Evolutionary conservation across 2,113 vertebrate species (phyloP), one percentile per base, ranked within the genome.

Genomic region (Columba janthina): DNA sequence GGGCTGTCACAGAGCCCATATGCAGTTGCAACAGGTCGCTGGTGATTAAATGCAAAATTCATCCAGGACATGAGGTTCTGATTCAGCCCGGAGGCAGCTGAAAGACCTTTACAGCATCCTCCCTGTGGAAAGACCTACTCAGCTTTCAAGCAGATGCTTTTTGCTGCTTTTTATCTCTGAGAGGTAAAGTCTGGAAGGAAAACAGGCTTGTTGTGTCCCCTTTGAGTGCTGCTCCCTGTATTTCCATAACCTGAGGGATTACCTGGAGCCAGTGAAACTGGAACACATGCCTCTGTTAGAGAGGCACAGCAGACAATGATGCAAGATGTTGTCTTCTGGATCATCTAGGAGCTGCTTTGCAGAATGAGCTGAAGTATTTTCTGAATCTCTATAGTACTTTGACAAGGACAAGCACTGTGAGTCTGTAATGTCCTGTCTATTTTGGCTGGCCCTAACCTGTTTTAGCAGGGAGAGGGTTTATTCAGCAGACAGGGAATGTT

Each of bases 1-100:
- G 86, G 46, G 76, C 69, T 94, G 76, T 48, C 92, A 90, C 82
- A 15, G 46, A 93, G 90, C 60, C 60, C 0, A 0, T 26, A 14
- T 34, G 48, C 65, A 56, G 26, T 9, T 89, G 93, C 93, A 96
- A 97, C 96, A 97, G 80, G 94, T 95, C 15, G 4, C 8, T 60
- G 76, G 54, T 75, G 86, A 92, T 93, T 75, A 81, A 93, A 85
- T 89, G 76, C 70, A 89, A 89, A 84, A 94, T 91, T 81, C 76
- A 77, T 57, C 53, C 80, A 78, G 86, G 91, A 87, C 53, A 44
- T 20, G 57, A 94, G 80, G 86, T 50, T 93, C 72, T 91, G 84
- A 92, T 92, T 89, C 86, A 89, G 84, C 93, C 91, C 4, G 6
- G 73, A 90, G 93, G 91, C 89, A 66, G 61, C 64, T 92, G 83